Base-by-base conservation (phyloP, 2,888 invertebrate genomes). In the Tuta absoluta region DNA sequence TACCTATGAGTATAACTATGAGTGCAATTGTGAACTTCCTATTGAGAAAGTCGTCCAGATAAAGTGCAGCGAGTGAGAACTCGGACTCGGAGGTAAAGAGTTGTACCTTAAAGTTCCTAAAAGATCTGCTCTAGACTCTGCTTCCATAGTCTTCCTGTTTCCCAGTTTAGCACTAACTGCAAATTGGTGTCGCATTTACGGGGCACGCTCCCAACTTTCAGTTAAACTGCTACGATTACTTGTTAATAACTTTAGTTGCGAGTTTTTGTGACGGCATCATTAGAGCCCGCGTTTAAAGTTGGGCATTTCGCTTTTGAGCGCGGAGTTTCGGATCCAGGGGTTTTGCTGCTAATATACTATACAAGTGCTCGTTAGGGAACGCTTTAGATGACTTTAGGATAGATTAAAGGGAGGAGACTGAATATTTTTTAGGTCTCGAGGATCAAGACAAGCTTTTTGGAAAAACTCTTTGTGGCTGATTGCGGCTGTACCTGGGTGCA, bases 231-330 rank as follows among this genome's bases (percentile, higher is more conserved):
- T 56, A 56, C 56, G 24, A 60, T 60, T 60, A 60, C 60, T 60
- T 60, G 60, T 60, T 60, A 45, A 60, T 60, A 60, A 60, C 60
- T 60, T 60, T 45, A 60, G 60, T 60, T 60, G 60, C n/a, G 38
- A 60, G 60, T 60, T 60, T 60, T 60, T 60, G 60, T 60, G 60
- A 60, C n/a, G 60, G 14, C 23, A 45, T 24, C 60, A 60, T 60
- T 60, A 60, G 60, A 60, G 38, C 23, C 14, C 17, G 56, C 24
- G 19, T 60, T 60, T 60, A 60, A 60, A 60, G 45, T 60, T 60
- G 24, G 8, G 45, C 41, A 45, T 59, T 59, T 21, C 28, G 28
- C 28, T 28, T 33, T 33, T 33, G 33, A 33, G 10, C 33, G 33
- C 4, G 33, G 33, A 21, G 48, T 45, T 58, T 58, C 21, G 33